Conservation (phyloP, 1,140 invertebrate genomes). For the Oedothorax gibbosus region DNA sequence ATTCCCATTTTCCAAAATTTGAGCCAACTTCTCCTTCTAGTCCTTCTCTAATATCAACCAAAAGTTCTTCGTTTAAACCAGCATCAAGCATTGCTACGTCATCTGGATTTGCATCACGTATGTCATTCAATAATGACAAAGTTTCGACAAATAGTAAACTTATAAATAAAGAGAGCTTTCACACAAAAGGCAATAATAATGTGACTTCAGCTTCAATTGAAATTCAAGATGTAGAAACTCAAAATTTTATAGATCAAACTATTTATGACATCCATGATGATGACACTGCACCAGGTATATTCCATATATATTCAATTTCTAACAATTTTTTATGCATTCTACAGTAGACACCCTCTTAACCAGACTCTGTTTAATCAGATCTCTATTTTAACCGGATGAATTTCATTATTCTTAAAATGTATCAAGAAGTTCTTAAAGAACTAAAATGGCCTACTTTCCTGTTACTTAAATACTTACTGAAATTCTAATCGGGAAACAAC, state of each 20-base stretch:
- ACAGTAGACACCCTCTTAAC: no score
- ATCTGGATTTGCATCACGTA: background rate
- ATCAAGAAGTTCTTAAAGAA: no score
- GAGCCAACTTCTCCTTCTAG: background rate
- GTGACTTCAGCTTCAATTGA: background rate
- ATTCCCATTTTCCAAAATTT: no score
- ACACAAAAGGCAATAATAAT: background rate
- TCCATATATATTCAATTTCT: background rate
- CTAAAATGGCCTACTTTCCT: no score
- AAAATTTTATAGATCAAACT: conserved; percentile 21
- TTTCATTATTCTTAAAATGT: no score
- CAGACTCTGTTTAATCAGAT: no score
- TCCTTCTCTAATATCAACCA: background rate
- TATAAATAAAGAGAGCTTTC: background rate
- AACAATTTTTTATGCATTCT: background rate
- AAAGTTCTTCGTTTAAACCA: background rate
- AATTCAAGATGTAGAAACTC: conserved; percentile 43
- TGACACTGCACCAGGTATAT: background rate
- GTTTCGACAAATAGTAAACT: background rate
- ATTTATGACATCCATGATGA: conserved; percentile 39
- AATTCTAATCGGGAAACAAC: no score
- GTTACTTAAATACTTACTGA: no score
- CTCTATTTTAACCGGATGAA: no score
- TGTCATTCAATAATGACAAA: background rate
- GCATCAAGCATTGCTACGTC: no score